Base-by-base conservation (phyloP, 2,797 vertebrate species). In the Moxostoma hubbsi region DNA sequence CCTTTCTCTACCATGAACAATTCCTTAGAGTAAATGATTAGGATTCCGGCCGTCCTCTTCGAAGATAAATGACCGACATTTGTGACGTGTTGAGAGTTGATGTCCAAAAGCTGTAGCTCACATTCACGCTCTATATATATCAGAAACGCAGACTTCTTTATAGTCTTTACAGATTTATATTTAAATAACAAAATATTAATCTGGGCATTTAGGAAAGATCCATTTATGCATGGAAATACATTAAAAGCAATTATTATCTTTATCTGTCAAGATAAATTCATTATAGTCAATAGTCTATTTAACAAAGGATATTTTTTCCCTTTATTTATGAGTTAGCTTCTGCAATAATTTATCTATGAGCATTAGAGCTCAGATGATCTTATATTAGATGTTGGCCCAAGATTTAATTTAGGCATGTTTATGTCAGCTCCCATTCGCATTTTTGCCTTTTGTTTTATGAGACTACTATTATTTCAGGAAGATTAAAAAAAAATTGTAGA, bases 11-110 rank as follows among this genome's bases (percentile, higher is more conserved):
- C 86, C 82, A 86, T 87, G 85, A 90, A 92, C 94, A 95, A 96
- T 96, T 94, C 95, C 96, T 95, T 91, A 90, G 95, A 96, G 95
- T 95, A 95, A 96, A 96, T 96, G 94, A 96, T 96, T 96, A 95
- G 94, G 94, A 95, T 95, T 93, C 94, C 91, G 90, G 91, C 93
- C 93, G 94, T 96, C 94, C 91, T 72, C 89, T 81, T 91, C 87
- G 93, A 96, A 96, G 96, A 97, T 96, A 96, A 96, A 97, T 96
- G 95, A 95, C 90, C 92, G 92, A 94, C 94, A 94, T 95, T 94
- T 95, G 94, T 91, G 95, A 96, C 90, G 94, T 95, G 94, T 94
- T 93, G 93, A 95, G 94, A 94, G 93, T 90, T 86, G 90, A 93
- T 89, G 85, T 88, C 88, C 88, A 92, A 92, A 91, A 92, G 86